Base-by-base conservation (phyloP, 2,797 vertebrate species). In the Pipistrellus kuhlii region DNA sequence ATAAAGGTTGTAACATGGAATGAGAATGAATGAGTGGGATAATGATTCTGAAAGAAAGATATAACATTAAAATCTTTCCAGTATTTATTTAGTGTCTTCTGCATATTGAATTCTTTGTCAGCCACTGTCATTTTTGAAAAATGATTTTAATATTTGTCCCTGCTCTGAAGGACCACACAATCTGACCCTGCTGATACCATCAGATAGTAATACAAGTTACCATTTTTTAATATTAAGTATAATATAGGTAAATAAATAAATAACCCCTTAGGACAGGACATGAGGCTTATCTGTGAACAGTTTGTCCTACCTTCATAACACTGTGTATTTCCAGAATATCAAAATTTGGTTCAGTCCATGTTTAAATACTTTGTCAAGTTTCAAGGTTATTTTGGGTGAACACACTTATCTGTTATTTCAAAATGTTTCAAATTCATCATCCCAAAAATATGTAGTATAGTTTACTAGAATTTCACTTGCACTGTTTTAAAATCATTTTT, bases 381-480 rank as follows among this genome's bases (percentile, higher is more conserved):
- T 91, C 86, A 88, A 95, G 46, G 12, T 85, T 77, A 48, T 85
- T 80, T 82, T 15, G 8, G 81, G 41, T 88, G 41, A 94, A 82
- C 13, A 51, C 1, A 48, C 32, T 46, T 76, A 88, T 84, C 41
- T 62, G 32, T 90, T 83, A 64, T 88, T 83, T 95, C n/a, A 83
- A 71, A 95, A 90, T 86, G 25, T 90, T 95, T 15, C 71, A 93
- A 73, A 62, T 77, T 46, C 5, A 66, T 87, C 66, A 64, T 88
- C 51, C 35, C 20, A 44, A 88, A 92, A 75, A 62, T 88, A 78
- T 71, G 38, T 51, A 69, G 35, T 57, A 90, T 25, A 85, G 71
- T 92, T 66, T 94, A 84, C 55, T 84, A 89, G 51, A 94, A 93
- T 89, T 95, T 80, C 64, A 53, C 57, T n/a, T 55, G 20, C 32